Conservation (phyloP, 1,140 invertebrate genomes). For the silkworm (Bombyx mori) region ASM3026992v2 NC_085128.1:7194001-7194500, state of each 20-base stretch:
- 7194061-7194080: conserved; percentile 62
- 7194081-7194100: conserved; percentile 58
- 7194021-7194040: conserved; percentile 55
- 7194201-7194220: conserved; percentile 51
- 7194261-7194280: conserved; percentile 11
- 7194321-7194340: background rate
- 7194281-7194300: conserved; percentile 8
- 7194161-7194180: conserved; percentile 58
- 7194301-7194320: background rate
- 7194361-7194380: too few species aligned
- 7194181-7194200: conserved; percentile 51
- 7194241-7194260: conserved; percentile 32
- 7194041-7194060: conserved; percentile 55
- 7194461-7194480: too few species aligned
- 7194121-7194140: conserved; percentile 64
- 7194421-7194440: too few species aligned
- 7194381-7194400: too few species aligned
- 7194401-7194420: too few species aligned
- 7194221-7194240: conserved; percentile 59
- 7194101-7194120: conserved; percentile 62
- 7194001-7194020: conserved; percentile 54
- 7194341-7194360: too few species aligned
- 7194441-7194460: too few species aligned
- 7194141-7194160: conserved; percentile 68
- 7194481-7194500: too few species aligned